Evolutionary conservation across 2,113 vertebrate species (phyloP), one percentile per base, ranked within the genome.

Genomic region (Eleginops maclovinus): DNA sequence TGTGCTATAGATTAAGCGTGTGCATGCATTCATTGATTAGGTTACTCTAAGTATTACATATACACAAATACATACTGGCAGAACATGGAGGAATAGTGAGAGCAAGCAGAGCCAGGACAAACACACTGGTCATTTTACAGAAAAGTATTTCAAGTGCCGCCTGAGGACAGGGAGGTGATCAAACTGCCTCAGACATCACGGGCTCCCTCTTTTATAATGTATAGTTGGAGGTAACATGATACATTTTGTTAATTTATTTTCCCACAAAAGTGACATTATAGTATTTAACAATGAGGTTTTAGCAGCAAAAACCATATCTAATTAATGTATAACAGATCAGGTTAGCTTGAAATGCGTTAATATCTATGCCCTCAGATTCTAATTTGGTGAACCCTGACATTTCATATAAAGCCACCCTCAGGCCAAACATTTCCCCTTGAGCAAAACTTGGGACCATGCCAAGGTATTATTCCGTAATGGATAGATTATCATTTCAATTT

Each of bases 111-210:
- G 31, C 65, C 2, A 3, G 41, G 19, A 71, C 15, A 43, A 77
- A 56, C 22, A 41, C 21, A 64, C 46, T 11, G 61, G 66, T 54
- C 54, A 49, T 44, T 46, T 72, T 75, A 61, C 24, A 55, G 8
- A 6, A 9, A 31, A 26, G 58, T 55, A 28, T 47, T 47, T 65
- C 1, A 36, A 69, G 64, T 58, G 41, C 55, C 41, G 40, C 50
- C 54, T 49, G 54, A 12, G 1, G 44, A 53, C 15, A 63, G 70
- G 19, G 67, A 64, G 49, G 58, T 50, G 59, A 72, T 80, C 67
- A 56, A 60, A 65, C 41, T 65, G n/a, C 61, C 26, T 60, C 44
- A 54, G 51, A 55, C 50, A 84, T 72, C 22, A n/a, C 69, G 21
- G 50, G 22, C 31, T 47, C 81, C 24, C 64, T 41, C 49, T 24